Percentiles rank a stretch among this genome's conserved stretches.
Conservation (phyloP, 2,888 invertebrate genomes). For the Hedychridium roseum region DNA sequence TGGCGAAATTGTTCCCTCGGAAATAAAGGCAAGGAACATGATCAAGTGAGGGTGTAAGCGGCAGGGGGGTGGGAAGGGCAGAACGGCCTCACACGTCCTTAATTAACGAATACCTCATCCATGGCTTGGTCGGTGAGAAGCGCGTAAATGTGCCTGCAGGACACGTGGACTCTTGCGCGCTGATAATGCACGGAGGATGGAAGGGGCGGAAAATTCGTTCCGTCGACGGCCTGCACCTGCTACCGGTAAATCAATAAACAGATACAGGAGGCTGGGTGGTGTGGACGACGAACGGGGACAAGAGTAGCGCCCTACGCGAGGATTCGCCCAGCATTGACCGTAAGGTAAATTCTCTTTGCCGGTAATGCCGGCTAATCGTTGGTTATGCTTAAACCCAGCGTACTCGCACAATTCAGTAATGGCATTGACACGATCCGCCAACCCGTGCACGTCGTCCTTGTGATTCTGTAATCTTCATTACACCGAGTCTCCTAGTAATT, state of each 20-base stretch:
- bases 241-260: constrained; percentile 46
- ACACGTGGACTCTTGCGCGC: constrained; percentile 11
- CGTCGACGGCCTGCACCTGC: constrained; percentile 42
- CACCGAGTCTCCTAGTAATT: too few species aligned
- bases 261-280: constrained; percentile 44
- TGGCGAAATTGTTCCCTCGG: too few species aligned
- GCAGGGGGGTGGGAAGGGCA: too few species aligned
- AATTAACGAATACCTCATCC: too few species aligned
- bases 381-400: constrained; percentile 42
- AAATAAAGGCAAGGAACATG: too few species aligned
- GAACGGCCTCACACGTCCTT: too few species aligned
- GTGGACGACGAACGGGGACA: too few species aligned
- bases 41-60: too few species aligned
- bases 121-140: not conserved
- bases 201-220: constrained; percentile 30
- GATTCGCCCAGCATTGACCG: constrained; percentile 15
- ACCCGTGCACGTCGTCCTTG: not conserved
- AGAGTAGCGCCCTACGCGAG: too few species aligned
- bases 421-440: constrained; percentile 35
- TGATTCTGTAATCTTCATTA: too few species aligned
- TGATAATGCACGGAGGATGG: constrained; percentile 32
- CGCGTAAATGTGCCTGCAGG: not conserved
- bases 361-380: constrained; percentile 52
- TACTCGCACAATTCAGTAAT: constrained; percentile 41
- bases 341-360: constrained; percentile 53